These are phyloP conservation scores for Phenacoccus solenopsis DNA, from an alignment of 1,140 invertebrate genomes.

Conservation along the genomic window DNA sequence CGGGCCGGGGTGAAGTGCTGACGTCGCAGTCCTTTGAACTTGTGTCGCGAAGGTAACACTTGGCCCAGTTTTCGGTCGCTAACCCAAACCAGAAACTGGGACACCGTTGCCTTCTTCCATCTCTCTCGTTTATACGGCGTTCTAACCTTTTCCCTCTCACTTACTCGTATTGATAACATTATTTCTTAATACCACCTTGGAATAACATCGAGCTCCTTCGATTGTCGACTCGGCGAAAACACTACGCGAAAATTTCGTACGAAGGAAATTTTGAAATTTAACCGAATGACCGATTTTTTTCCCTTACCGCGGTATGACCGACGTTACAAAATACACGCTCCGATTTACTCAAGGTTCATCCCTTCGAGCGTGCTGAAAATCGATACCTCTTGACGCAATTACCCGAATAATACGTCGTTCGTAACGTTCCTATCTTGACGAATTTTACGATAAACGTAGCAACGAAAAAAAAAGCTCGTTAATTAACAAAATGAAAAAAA, in stretches of 20 bases:
- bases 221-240: not conserved
- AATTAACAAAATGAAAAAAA: no score
- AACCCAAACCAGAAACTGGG: conserved; percentile 14
- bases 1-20: not conserved
- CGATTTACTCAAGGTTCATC: no score
- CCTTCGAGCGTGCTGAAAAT: no score
- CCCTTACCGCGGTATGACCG: no score
- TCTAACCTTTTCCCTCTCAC: not conserved
- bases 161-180: not conserved
- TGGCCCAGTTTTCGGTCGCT: conserved; percentile 16
- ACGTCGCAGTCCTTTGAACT: conserved; percentile 16
- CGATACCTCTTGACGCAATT: no score
- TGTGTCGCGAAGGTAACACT: conserved; percentile 15
- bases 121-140: not conserved
- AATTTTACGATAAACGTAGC: no score
- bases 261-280: no score
- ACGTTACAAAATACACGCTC: no score
- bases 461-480: no score
- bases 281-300: no score
- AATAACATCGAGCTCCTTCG: not conserved
- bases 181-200: conserved; percentile 12
- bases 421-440: no score
- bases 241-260: not conserved
- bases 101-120: not conserved
- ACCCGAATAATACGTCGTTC: no score